Conservation (phyloP, 2,113 vertebrate genomes). For the Prinia subflava region DNA sequence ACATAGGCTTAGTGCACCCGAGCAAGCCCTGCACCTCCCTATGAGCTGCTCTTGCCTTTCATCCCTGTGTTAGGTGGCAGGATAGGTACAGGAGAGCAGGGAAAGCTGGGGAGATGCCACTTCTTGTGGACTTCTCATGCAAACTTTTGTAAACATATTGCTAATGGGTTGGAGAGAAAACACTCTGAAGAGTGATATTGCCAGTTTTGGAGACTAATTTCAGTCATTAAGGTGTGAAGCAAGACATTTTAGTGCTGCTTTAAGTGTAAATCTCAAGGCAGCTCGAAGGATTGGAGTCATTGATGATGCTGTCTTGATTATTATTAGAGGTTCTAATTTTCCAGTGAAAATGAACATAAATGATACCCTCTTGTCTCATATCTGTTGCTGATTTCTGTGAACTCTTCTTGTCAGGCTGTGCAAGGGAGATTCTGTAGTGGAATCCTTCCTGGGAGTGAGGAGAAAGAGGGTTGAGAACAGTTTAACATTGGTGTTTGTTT, state of each 20-base stretch:
- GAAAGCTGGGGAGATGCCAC: neutral
- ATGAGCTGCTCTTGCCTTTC: neutral
- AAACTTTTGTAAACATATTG: slow-evolving; percentile 1
- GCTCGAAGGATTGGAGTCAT: neutral
- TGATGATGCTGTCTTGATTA: neutral
- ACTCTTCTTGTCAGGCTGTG: neutral
- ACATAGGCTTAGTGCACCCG: neutral
- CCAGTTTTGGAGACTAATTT: slow-evolving; percentile 38
- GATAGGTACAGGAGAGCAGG: neutral
- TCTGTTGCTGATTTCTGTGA: slow-evolving; percentile 10
- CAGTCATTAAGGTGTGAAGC: slow-evolving; percentile 24
- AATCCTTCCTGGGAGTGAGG: neutral
- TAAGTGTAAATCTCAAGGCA: slow-evolving; percentile 27
- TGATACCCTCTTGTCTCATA: neutral
- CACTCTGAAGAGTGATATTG: slow-evolving; percentile 20
- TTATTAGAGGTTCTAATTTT: slow-evolving; percentile 48
- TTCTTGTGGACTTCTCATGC: neutral
- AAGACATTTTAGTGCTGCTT: slow-evolving; percentile 7
- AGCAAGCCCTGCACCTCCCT: neutral
- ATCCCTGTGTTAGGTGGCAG: neutral
- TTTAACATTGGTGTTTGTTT: neutral
- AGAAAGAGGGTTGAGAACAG: neutral
- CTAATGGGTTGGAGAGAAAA: neutral
- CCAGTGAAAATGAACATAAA: neutral
- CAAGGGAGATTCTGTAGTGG: slow-evolving; percentile 7